Base-by-base conservation (phyloP, 2,797 vertebrate species). In the Monodelphis domestica region DNA sequence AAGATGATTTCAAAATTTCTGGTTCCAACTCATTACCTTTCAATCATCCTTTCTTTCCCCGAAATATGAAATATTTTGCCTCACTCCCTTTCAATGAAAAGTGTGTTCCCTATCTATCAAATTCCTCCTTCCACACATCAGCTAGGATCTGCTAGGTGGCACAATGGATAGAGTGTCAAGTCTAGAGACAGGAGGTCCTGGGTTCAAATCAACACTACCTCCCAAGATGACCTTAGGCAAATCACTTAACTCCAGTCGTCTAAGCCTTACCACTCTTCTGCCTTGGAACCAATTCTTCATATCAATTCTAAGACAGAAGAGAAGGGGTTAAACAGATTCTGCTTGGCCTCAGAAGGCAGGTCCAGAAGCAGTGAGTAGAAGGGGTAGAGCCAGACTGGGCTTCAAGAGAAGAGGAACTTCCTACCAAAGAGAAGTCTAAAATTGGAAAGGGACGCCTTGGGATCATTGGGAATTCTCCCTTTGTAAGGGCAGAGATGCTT, bases 41-140 rank as follows among this genome's bases (percentile, higher is more conserved):
- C 70, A 91, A 50, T 91, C 51, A 0, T 51, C 90, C 21, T 29
- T 87, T 57, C 12, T 52, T 84, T 94, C 92, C 89, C 93, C 50
- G 94, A 87, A 30, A 33, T 87, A 52, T n/a, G 94, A 87, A n/a
- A 33, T 89, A 53, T 45, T 87, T 92, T 91, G 38, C 55, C 53
- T 26, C 33, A 53, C 70, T 94, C 54, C 78, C 17, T 17, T 90
- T 53, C 9, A 89, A 53, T 53, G 89, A 91, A 89, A 94, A 70
- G 29, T 90, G 78, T 90, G 90, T 87, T 90, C 92, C 94, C 54
- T 78, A 57, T 92, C 93, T 92, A 89, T n/a, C 29, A 59, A 95
- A 95, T 95, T 93, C 88, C 90, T 89, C 56, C 54, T 90, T 93
- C 91, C 88, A 89, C 90, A 89, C 10, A 90, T 94, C 94, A 91